Evolutionary conservation across 2,888 invertebrate genomes (phyloP).

Genomic region (Ommatoiulus sabulosus): DNA sequence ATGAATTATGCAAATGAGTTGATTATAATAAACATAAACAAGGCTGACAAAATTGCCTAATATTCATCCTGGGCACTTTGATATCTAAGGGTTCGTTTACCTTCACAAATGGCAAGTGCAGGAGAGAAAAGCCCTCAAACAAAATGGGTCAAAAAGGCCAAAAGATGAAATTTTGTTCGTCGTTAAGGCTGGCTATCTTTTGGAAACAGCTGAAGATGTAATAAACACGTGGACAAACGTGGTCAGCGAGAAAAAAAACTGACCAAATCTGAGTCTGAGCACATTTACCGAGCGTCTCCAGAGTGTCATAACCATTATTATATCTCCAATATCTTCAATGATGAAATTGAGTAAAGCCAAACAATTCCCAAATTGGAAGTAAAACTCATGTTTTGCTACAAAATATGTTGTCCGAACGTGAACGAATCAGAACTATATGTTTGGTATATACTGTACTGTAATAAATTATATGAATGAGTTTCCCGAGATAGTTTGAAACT

Average conservation of each 20-base stretch:
- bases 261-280: neutral
- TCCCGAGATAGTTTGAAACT: too few relatives aligned
- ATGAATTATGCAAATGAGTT: constrained; percentile 17
- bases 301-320: too few relatives aligned
- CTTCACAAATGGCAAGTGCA: neutral
- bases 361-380: too few relatives aligned
- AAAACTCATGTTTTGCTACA: too few relatives aligned
- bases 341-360: too few relatives aligned
- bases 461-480: too few relatives aligned
- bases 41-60: constrained; percentile 2
- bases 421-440: too few relatives aligned
- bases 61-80: neutral
- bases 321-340: too few relatives aligned
- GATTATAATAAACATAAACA: constrained; percentile 36
- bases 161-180: neutral
- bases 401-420: too few relatives aligned
- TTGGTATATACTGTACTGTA: too few relatives aligned
- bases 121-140: neutral
- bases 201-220: neutral
- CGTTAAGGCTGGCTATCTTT: neutral
- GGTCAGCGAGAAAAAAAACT: neutral
- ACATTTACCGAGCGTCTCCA: too few relatives aligned
- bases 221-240: neutral
- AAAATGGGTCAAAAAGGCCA: neutral
- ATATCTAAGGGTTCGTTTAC: constrained; percentile 21